Percentiles rank a stretch among this genome's conserved stretches.
Conservation (phyloP, 2,888 invertebrate genomes). For the Zaprionus lineosus region DNA sequence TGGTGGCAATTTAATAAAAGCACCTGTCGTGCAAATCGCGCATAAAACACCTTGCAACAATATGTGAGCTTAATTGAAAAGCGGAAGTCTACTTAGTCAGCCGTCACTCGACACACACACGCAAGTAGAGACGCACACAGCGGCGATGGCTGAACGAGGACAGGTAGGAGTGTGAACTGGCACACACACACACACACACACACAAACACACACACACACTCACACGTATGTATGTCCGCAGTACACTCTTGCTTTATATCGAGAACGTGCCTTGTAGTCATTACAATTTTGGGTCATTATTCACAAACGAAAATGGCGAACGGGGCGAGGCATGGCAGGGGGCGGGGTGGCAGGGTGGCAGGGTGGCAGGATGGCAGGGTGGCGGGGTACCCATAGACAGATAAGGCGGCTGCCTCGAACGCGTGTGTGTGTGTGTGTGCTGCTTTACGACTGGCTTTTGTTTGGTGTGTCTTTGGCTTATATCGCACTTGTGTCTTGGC, state of each 20-base stretch:
- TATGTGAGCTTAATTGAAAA: slow-evolving; percentile 76
- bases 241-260: slow-evolving; percentile 70
- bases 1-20: slow-evolving; percentile 63
- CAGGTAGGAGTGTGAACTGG: too few relatives aligned
- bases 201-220: not conserved
- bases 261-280: slow-evolving; percentile 76
- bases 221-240: slow-evolving; percentile 13
- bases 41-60: slow-evolving; percentile 76
- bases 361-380: too few relatives aligned
- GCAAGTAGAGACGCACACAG: slow-evolving; percentile 7
- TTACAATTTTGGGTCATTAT: slow-evolving; percentile 77
- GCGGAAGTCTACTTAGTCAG: slow-evolving; percentile 75
- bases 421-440: slow-evolving; percentile 2
- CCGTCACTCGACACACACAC: slow-evolving; percentile 41
- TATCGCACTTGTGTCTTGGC: slow-evolving; percentile 39
- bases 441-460: slow-evolving; percentile 28
- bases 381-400: too few relatives aligned
- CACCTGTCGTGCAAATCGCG: slow-evolving; percentile 73
- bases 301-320: slow-evolving; percentile 63
- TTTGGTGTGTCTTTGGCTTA: slow-evolving; percentile 43
- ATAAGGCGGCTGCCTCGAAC: too few relatives aligned
- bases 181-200: slow-evolving; percentile 6
- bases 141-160: too few relatives aligned
- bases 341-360: too few relatives aligned
- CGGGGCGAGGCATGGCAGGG: too few relatives aligned